Conservation (phyloP, 2,113 vertebrate genomes). For the Silurus glanis region DNA sequence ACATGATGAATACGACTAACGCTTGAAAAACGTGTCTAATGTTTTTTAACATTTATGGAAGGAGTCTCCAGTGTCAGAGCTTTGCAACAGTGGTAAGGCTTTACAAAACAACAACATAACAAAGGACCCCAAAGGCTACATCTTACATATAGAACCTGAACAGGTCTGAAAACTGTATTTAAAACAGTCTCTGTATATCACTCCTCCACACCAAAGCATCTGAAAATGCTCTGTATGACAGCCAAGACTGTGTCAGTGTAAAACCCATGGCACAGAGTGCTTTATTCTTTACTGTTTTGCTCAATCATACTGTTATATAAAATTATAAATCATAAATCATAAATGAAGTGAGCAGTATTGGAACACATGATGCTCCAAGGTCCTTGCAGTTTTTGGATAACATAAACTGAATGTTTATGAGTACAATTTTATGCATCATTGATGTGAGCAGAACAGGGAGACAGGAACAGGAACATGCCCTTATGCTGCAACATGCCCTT, state of each 20-base stretch:
- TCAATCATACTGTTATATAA: too few relatives aligned
- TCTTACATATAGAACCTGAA: too few relatives aligned
- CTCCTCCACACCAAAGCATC: too few relatives aligned
- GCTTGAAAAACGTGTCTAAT: background rate
- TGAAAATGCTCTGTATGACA: too few relatives aligned
- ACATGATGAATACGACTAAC: background rate
- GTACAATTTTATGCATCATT: background rate
- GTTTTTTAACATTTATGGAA: background rate
- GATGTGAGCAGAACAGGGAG: background rate
- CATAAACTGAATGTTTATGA: background rate
- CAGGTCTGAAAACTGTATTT: too few relatives aligned
- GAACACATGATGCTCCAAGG: background rate
- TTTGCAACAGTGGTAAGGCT: background rate
- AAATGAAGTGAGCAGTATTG: background rate
- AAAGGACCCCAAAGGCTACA: background rate
- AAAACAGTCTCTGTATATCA: too few relatives aligned
- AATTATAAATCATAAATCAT: background rate
- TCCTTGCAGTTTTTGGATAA: background rate
- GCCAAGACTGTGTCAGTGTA: too few relatives aligned
- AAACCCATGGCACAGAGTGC: background rate
- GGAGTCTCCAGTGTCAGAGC: background rate
- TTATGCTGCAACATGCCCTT: background rate
- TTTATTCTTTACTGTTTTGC: background rate
- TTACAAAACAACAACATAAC: background rate
- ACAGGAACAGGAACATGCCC: conserved; percentile 14